Base-by-base conservation (phyloP, 1,140 invertebrate species). In the Trypoxylus dichotomus region DNA sequence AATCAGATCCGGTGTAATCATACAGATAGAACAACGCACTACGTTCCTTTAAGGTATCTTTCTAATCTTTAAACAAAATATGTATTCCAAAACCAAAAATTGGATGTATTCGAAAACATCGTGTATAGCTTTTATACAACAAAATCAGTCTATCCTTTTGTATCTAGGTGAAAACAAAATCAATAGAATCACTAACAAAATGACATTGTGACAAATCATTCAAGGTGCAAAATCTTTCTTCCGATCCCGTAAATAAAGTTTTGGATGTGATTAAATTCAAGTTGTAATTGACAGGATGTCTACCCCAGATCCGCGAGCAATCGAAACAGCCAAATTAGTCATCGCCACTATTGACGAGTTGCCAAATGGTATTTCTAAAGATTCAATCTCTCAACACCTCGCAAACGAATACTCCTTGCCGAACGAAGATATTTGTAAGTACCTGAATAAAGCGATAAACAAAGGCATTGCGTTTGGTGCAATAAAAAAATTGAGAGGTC, bases 381-480 rank as follows among this genome's bases (percentile, higher is more conserved):
- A 76, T 13, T 25, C 15, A 8, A 76, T 76, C 43, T 27, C 75
- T 0, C 8, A 76, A 25, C 37, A 60, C 24, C n/a, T 76, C 11
- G 75, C 41, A 6, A 76, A 25, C 29, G 75, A 76, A 6, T 76
- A 32, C 15, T n/a, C 24, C 21, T 43, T 76, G 15, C 75, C 75
- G 1, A 24, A 54, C 24, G 25, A 60, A 10, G 54, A 76, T 15
- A 21, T 60, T 11, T 6, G 29, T 42, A 58, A 32, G 43, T 76
- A 76, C 54, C 47, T 76, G 21, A 24, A 24, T 15, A 32, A 32
- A 19, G 58, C 75, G 8, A 0, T 76, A 27, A 24, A 60, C 19
- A 76, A 29, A n/a, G 75, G 75, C 5, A 54, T 76, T 13, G 75
- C 75, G 1, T 76, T 76, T 13, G 75, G 75, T 11, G 75, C 75